These are phyloP conservation scores for Pelobates fuscus DNA, from an alignment of 2,113 vertebrate species.

Conservation along the genomic window DNA sequence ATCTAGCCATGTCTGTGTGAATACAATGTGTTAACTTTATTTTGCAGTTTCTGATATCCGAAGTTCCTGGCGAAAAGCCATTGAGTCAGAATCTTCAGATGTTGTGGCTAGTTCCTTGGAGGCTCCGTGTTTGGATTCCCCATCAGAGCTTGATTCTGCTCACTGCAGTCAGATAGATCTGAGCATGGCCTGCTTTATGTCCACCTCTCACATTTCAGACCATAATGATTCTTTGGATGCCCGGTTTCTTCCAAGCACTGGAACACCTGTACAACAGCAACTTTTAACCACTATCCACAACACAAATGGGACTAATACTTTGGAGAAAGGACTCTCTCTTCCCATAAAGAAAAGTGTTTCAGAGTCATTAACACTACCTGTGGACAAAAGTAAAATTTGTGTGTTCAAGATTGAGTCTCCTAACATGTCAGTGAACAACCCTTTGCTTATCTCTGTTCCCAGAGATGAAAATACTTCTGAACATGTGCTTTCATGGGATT, in stretches of 20 bases:
- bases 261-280: conserved; percentile 7
- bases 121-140: background rate
- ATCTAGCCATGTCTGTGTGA: too few relatives aligned
- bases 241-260: background rate
- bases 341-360: conserved; percentile 29
- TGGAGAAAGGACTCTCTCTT: conserved; percentile 37
- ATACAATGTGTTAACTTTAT: too few relatives aligned
- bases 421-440: conserved; percentile 7
- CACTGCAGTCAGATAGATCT: background rate
- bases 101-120: conserved; percentile 23
- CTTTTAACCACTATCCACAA: background rate
- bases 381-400: conserved; percentile 3
- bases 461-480: conserved; percentile 12
- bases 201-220: conserved; percentile 24
- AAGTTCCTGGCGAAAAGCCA: conserved; percentile 68
- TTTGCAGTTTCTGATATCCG: conserved; percentile 68
- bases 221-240: conserved; percentile 12
- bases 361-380: background rate
- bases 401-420: background rate
- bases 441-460: background rate
- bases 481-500: background rate
- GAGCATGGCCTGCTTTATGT: conserved; percentile 13
- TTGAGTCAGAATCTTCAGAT: conserved; percentile 52
- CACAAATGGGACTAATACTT: conserved; percentile 18
- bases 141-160: background rate